These are phyloP conservation scores for Sogatella furcifera DNA, from an alignment of 1,140 invertebrate genomes.

Conservation along the genomic window DNA sequence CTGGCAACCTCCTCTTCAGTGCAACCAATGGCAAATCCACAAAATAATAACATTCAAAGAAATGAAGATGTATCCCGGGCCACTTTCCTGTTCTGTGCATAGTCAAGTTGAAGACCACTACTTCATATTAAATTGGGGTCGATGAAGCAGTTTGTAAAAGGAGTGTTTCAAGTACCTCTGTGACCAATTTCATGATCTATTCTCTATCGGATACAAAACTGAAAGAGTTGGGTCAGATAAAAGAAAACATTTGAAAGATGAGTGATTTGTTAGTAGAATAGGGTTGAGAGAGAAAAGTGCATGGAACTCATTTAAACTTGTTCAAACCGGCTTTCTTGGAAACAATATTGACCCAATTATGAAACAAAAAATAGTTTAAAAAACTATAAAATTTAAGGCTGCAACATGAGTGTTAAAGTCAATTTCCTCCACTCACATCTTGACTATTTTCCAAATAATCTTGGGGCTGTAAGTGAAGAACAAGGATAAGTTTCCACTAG, in stretches of 20 bases:
- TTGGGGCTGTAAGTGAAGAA: constrained; percentile 30
- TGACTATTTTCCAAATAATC: constrained; percentile 29
- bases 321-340: too few species aligned
- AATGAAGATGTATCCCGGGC: too few species aligned
- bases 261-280: constrained; percentile 15
- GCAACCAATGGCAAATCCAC: too few species aligned
- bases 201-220: too few species aligned
- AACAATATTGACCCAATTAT: neutral
- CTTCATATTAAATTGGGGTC: constrained; percentile 31
- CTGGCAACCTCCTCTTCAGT: too few species aligned
- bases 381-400: constrained; percentile 23
- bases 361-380: constrained; percentile 18
- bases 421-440: constrained; percentile 33
- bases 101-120: too few species aligned
- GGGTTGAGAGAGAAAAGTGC: constrained; percentile 11
- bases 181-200: too few species aligned
- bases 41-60: too few species aligned
- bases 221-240: constrained; percentile 23
- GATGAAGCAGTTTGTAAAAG: too few species aligned
- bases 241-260: constrained; percentile 20
- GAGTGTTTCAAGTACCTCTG: too few species aligned
- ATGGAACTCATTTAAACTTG: constrained; percentile 11
- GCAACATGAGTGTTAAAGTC: constrained; percentile 29
- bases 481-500: constrained; percentile 32
- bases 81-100: too few species aligned